Percentiles rank a stretch among this genome's conserved stretches.
Evolutionary conservation across 1,140 invertebrate genomes (phyloP).

Genomic region (Musca domestica): DNA sequence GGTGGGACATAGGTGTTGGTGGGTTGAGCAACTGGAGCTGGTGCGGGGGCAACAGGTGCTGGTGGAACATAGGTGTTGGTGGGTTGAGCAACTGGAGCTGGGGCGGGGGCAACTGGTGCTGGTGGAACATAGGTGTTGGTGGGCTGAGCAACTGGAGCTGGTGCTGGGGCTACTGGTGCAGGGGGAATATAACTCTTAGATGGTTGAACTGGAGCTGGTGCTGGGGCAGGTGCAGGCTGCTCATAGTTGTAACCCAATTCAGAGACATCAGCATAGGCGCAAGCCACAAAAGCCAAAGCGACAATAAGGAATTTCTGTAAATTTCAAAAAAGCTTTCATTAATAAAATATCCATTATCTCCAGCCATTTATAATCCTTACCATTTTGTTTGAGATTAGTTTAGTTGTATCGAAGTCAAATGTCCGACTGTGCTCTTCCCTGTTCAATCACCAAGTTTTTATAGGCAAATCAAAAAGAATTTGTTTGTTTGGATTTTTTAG

Average conservation of each 20-base stretch:
- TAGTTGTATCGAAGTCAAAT: no score
- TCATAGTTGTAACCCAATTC: conserved; percentile 23
- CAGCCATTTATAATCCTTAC: no score
- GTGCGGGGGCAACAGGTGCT: no score
- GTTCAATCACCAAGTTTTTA: no score
- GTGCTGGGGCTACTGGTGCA: background rate
- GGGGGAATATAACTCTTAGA: conserved; percentile 7
- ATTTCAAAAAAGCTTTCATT: background rate
- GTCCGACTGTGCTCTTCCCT: no score
- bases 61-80: background rate
- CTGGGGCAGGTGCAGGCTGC: conserved; percentile 1
- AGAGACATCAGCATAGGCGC: conserved; percentile 23
- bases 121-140: background rate
- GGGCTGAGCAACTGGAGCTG: no score
- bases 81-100: background rate
- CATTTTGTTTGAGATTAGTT: no score
- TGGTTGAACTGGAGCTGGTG: conserved; percentile 6
- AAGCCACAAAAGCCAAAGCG: conserved; percentile 22
- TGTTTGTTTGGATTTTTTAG: no score
- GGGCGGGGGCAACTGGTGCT: background rate
- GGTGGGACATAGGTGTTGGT: background rate
- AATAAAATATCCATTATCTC: no score
- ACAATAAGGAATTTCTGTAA: conserved; percentile 23
- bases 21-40: background rate
- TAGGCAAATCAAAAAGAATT: no score